Percentiles rank a stretch among this genome's conserved stretches.
These are phyloP conservation scores for Apantesis nais DNA, from an alignment of 2,888 invertebrate genomes.

Conservation along the genomic window DNA sequence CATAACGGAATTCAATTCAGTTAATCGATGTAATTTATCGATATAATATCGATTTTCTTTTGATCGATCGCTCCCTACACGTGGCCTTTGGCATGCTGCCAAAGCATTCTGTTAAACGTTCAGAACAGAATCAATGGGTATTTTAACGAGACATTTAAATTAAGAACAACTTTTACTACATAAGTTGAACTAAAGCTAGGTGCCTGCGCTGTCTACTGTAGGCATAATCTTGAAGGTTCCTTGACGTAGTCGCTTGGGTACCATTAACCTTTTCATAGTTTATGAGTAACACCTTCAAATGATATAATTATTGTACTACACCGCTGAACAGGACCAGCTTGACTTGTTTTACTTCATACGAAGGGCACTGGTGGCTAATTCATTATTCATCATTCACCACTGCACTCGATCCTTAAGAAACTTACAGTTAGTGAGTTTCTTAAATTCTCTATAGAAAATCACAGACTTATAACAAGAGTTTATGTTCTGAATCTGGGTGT, in stretches of 20 bases:
- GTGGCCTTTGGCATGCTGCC: constrained; percentile 40
- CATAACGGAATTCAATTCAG: constrained; percentile 44
- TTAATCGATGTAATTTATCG: constrained; percentile 36
- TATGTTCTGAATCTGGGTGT: too few species aligned
- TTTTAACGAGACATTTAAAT: not conserved
- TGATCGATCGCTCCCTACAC: constrained; percentile 41
- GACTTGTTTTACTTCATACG: not conserved
- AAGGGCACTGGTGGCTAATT: not conserved
- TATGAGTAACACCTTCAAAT: not conserved
- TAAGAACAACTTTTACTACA: not conserved
- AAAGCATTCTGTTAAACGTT: constrained; percentile 23
- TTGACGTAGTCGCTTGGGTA: not conserved
- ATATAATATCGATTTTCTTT: constrained; percentile 30
- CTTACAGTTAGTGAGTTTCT: too few species aligned
- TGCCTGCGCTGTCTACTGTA: not conserved
- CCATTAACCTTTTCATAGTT: not conserved
- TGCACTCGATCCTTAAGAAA: not conserved
- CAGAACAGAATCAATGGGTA: not conserved
- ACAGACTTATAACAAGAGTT: too few species aligned
- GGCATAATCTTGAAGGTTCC: not conserved
- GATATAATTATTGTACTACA: not conserved
- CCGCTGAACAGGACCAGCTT: not conserved
- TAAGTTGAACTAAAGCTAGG: not conserved
- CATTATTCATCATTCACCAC: too few species aligned
- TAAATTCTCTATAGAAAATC: too few species aligned